Conservation (phyloP, 2,797 vertebrate genomes). For the Diceros bicornis region DNA sequence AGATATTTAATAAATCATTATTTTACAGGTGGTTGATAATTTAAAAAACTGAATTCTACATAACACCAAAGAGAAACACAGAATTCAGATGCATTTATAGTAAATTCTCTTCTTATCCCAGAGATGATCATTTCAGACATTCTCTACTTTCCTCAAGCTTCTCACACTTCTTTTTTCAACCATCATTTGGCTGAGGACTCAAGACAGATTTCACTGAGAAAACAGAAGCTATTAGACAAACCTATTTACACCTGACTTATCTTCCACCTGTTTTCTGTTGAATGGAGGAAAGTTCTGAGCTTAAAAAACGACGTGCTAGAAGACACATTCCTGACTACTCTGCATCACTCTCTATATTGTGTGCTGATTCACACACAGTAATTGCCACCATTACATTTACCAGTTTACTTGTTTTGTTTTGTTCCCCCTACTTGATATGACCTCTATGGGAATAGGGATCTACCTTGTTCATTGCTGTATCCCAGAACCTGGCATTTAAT, state of each 20-base stretch:
- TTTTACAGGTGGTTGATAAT: neutral
- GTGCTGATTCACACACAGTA: neutral
- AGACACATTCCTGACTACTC: neutral
- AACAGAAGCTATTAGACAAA: neutral
- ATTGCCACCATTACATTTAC: neutral
- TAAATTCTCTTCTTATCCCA: neutral
- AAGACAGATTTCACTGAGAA: neutral
- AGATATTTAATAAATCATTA: neutral
- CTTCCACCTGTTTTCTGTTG: neutral
- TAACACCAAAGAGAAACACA: neutral
- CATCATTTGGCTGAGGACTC: neutral
- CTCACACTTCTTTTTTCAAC: neutral
- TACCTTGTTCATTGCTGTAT: neutral
- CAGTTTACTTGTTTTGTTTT: neutral
- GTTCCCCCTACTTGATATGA: neutral
- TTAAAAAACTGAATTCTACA: neutral
- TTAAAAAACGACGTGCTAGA: neutral
- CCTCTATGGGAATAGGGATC: neutral
- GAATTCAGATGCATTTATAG: neutral
- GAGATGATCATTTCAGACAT: neutral
- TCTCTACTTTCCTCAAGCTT: neutral
- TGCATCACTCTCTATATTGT: neutral
- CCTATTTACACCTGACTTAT: neutral
- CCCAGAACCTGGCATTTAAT: neutral
- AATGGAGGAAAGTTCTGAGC: neutral